Evolutionary conservation across 2,113 vertebrate species (phyloP), one percentile per base, ranked within the genome.

Genomic region (Cyanoliseus patagonus): DNA sequence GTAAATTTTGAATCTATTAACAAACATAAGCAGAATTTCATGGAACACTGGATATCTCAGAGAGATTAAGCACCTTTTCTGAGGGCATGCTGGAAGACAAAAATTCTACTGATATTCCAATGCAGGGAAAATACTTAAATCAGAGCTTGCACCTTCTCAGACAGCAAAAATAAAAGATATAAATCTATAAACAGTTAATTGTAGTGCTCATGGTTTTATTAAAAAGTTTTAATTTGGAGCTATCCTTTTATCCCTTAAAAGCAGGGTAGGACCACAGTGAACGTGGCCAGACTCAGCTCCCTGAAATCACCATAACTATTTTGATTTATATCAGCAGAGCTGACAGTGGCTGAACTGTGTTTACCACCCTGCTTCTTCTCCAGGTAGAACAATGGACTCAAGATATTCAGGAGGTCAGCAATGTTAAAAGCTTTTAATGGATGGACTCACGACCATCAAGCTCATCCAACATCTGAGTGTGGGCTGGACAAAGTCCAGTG

Each of bases 381-480:
- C 35, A 15, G n/a, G 19, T 25, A 66, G 66, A 94, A 94, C 69
- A 91, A 96, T 49, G 31, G 22, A 66, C 22, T 52, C 44, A 63
- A 93, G 75, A 33, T 68, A 88, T 19, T 55, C 61, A 88, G 42
- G 47, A 92, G 86, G 88, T 92, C 88, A 95, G 13, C 77, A 81
- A 20, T 84, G 85, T 81, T 94, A 83, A 96, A 94, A 92, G 83
- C 52, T 91, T 88, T 81, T 93, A 90, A 90, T 88, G 80, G 68
- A 78, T n/a, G 64, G 91, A 82, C 91, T 94, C 87, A 70, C 49
- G 84, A 70, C 39, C 51, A 69, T 62, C 61, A 81, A 68, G 62
- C 80, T 93, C 64, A 33, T 82, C 55, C 92, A 72, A 75, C 62
- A 75, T 67, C 39, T 86, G 64, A 95, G 68, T 15, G 23, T 44